phyloP scores from a whole-genome alignment of 1,140 invertebrate genomes.

The Scaptodrosophila lebanonensis region DNA sequence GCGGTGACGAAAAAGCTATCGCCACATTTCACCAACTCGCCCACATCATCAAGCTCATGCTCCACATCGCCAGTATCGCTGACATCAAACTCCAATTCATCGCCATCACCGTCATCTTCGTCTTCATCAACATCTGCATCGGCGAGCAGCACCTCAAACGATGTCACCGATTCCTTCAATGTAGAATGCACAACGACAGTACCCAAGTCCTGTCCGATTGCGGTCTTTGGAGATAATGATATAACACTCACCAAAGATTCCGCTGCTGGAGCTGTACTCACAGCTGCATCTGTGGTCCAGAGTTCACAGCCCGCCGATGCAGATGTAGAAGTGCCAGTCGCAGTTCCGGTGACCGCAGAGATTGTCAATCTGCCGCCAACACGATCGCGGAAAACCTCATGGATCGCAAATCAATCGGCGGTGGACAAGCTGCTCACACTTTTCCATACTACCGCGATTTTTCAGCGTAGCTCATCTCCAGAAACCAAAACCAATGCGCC shows the following conservation, averaged over 20 bases:
- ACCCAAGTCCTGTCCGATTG: slow-evolving; percentile 52
- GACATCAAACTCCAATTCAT: slow-evolving; percentile 5
- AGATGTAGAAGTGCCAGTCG: slow-evolving; percentile 4
- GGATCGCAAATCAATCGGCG: slow-evolving; percentile 79
- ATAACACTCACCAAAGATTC: slow-evolving; percentile 71
- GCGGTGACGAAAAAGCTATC: background rate
- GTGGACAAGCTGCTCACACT: slow-evolving; percentile 80
- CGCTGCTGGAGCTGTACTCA: slow-evolving; percentile 45
- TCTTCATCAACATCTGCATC: slow-evolving; percentile 17
- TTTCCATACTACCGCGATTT: slow-evolving; percentile 79
- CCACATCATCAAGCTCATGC: slow-evolving; percentile 48
- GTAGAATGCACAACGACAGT: background rate
- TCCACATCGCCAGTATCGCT: slow-evolving; percentile 44
- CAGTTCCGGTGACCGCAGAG: slow-evolving; percentile 41
- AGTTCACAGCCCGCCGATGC: background rate
- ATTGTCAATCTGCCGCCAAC: slow-evolving; percentile 20
- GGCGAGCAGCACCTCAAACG: slow-evolving; percentile 20
- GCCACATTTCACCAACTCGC: slow-evolving; percentile 33
- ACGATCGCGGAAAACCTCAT: slow-evolving; percentile 79
- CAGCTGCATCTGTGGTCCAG: slow-evolving; percentile 20
- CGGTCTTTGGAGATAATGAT: slow-evolving; percentile 70
- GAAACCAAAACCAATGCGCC: slow-evolving; percentile 42
- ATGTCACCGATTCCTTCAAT: slow-evolving; percentile 21
- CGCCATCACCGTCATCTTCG: slow-evolving; percentile 5
- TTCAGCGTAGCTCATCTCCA: slow-evolving; percentile 76